These are phyloP conservation scores for Otis tarda DNA, from an alignment of 2,113 vertebrate genomes.

Conservation along the genomic window DNA sequence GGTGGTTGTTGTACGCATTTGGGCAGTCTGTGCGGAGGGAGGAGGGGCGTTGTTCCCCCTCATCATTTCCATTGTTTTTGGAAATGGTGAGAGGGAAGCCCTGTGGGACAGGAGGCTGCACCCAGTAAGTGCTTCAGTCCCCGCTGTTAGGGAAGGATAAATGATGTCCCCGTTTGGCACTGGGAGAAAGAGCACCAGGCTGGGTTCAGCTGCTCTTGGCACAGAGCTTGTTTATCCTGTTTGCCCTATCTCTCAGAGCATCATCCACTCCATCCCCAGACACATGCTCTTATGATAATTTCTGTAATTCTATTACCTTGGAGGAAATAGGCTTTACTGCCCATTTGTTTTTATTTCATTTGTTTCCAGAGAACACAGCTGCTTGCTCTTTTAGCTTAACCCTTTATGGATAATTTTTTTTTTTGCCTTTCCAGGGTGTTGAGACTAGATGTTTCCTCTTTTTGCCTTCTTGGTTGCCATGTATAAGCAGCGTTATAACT, in stretches of 20 bases:
- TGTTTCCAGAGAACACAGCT: background rate
- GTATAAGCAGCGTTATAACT: background rate
- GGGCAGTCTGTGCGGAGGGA: background rate
- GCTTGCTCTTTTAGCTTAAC: slow-evolving; percentile 41
- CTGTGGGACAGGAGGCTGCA: background rate
- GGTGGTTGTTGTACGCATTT: background rate
- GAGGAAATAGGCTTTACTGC: slow-evolving; percentile 57
- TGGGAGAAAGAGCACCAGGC: background rate
- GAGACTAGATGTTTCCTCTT: background rate
- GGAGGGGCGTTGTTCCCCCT: too few relatives aligned
- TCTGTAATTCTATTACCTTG: slow-evolving; percentile 54
- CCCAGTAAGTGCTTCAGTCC: background rate
- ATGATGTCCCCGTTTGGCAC: background rate
- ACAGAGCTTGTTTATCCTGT: slow-evolving; percentile 32
- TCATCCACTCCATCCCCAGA: slow-evolving; percentile 32
- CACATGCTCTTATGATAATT: slow-evolving; percentile 54
- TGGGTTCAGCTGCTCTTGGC: background rate
- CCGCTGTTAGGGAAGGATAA: background rate
- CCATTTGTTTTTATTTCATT: slow-evolving; percentile 34
- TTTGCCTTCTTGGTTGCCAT: background rate
- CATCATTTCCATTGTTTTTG: background rate
- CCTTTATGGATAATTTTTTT: background rate
- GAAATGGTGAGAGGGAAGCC: background rate
- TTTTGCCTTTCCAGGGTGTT: background rate
- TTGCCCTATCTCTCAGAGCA: background rate